Evolutionary conservation across 2,113 vertebrate species (phyloP), one percentile per base, ranked within the genome.

Genomic region (Arenaria interpres): DNA sequence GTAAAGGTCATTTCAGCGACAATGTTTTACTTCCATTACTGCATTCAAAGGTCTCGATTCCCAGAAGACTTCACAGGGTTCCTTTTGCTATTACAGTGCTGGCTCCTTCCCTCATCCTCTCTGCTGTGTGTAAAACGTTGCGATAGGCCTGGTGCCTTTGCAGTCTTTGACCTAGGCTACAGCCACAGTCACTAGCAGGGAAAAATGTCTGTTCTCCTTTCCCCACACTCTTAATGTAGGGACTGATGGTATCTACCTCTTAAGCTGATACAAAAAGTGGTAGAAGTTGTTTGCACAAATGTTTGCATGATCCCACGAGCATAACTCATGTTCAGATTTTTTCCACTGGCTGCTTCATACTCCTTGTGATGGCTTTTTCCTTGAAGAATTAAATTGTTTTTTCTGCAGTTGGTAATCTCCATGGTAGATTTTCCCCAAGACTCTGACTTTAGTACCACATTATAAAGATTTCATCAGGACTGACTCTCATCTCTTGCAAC

Each of bases 381-480:
- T 68, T 43, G 53, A 25, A 74, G 23, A 82, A 46, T 23, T 56
- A 74, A 14, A 84, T 76, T 72, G 48, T 6, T 54, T 93, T 85
- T 93, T 84, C 16, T 54, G n/a, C 68, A 75, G 24, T 43, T 62
- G 76, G 35, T 77, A 78, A 77, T 90, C n/a, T 35, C 71, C 28
- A 11, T 60, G 24, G 51, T 51, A 86, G 10, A 91, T 89, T 69
- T 79, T 57, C 50, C 76, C 19, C 93, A 83, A 56, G 69, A 63
- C 92, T 82, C 92, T 64, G 79, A 59, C 35, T 90, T 93, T 37
- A 94, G 53, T 68, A 97, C 89, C 92, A 69, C 14, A 24, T 63
- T 88, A 63, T 67, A 67, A 72, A 56, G 71, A 87, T 85, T 97
- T 96, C 80, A 79, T 23, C n/a, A 94, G 89, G 74, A 50, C 63